Evolutionary conservation across 2,888 invertebrate genomes (phyloP).

Genomic region (Atethmia centrago): DNA sequence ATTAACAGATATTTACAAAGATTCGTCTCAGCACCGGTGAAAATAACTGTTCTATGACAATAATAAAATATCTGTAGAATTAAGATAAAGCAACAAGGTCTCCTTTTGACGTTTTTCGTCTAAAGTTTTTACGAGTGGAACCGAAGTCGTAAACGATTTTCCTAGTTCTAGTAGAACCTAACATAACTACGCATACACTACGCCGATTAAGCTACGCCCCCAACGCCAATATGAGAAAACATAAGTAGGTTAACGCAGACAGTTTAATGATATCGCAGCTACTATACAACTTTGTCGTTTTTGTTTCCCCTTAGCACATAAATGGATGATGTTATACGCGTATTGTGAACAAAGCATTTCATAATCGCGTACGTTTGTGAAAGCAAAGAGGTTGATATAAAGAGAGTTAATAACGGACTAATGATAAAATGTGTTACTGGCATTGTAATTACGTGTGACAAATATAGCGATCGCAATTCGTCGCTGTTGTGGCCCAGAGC

Average conservation of each 20-base stretch:
- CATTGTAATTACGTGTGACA: conserved; percentile 52
- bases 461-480: conserved; percentile 60
- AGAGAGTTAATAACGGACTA: conserved; percentile 22
- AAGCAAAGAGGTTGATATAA: conserved; percentile 24
- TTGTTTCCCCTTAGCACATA: conserved; percentile 47
- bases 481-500: conserved; percentile 60
- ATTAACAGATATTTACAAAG: not conserved
- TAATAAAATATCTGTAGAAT: conserved; percentile 3
- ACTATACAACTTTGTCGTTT: conserved; percentile 56
- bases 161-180: conserved; percentile 33
- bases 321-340: conserved; percentile 42
- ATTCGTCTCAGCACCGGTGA: conserved; percentile 6
- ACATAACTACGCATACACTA: conserved; percentile 50
- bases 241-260: conserved; percentile 58
- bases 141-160: conserved; percentile 48
- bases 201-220: conserved; percentile 45
- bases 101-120: conserved; percentile 27
- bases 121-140: conserved; percentile 52
- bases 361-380: conserved; percentile 42
- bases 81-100: conserved; percentile 12
- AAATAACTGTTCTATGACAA: conserved; percentile 10
- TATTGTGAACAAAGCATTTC: conserved; percentile 47
- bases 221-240: conserved; percentile 55
- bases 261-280: conserved; percentile 57
- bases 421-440: conserved; percentile 44